Percentiles rank a stretch among this genome's conserved stretches.
Conservation (phyloP, 1,140 invertebrate genomes). For the Drosophila ambigua region DNA sequence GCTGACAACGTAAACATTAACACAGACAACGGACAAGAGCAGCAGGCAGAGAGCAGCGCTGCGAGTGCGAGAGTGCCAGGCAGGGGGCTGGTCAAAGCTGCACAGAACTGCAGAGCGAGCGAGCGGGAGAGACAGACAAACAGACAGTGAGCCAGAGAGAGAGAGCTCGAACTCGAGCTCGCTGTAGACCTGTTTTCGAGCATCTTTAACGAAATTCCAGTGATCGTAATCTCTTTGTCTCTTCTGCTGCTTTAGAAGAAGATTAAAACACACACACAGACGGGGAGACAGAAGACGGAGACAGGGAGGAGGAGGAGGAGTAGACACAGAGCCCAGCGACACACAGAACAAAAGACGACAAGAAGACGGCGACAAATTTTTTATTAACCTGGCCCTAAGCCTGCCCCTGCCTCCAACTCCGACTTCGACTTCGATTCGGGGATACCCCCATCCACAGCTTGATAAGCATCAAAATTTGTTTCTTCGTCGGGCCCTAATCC, state of each 20-base stretch:
- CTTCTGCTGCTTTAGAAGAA: conserved; percentile 76
- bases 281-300: neutral
- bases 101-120: conserved; percentile 11
- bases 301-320: neutral
- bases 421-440: conserved; percentile 1
- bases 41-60: neutral
- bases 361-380: conserved; percentile 79
- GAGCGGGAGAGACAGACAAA: neutral
- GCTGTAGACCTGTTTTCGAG: conserved; percentile 73
- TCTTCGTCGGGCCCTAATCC: conserved; percentile 36
- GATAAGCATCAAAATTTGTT: conserved; percentile 80
- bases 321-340: conserved; percentile 20
- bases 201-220: conserved; percentile 81
- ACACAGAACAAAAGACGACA: conserved; percentile 53
- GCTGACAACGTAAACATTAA: conserved; percentile 82
- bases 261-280: conserved; percentile 74
- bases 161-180: neutral
- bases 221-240: conserved; percentile 82
- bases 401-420: conserved; percentile 1
- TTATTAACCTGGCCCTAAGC: conserved; percentile 72
- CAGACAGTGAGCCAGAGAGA: neutral
- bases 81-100: conserved; percentile 3
- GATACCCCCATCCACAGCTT: conserved; percentile 18
- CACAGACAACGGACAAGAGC: conserved; percentile 50
- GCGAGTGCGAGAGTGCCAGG: neutral